Evolutionary conservation across 2,888 invertebrate genomes (phyloP), one percentile per base, ranked within the genome.

Genomic region (Volucella bombylans): DNA sequence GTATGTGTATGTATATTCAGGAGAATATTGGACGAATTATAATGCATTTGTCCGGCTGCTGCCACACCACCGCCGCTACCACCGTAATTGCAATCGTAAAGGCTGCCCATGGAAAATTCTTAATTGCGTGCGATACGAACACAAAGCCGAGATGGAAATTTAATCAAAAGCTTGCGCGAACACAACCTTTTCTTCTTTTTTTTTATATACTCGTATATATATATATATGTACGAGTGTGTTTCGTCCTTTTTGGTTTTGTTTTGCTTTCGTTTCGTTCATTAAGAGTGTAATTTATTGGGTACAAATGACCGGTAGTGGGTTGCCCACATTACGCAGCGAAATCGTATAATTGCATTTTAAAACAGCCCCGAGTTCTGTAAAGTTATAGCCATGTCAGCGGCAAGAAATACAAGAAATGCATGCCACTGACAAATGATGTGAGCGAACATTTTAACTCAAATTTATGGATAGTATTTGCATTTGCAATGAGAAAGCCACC

Each of bases 331-430:
- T 52, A 61, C 77, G 54, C 14, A 43, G 59, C 49, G 76, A 61
- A 52, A 54, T 83, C 54, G 79, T 71, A 80, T 83, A 83, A 83
- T 83, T 83, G 80, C 83, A 83, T 83, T 83, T 83, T 83, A 71
- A 83, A 83, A 62, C 55, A 79, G 38, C 23, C 31, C 31, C 73
- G 55, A 64, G 55, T 73, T 73, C 68, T 73, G 78, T 64, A 69
- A 62, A 73, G 64, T 73, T 52, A 50, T 45, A 69, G 31, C 45
- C 47, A 15, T 38, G 43, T 38, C 50, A 39, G 62, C 15, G 12
- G 12, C 65, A 8, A 61, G 14, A 23, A 39, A 54, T 67, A 61
- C 57, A 47, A 8, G 50, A 39, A 45, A 50, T 10, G 50, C 31
- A 50, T 10, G 50, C 31, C 6, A 6, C 31, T 61, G 59, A 71